Evolutionary conservation across 2,888 invertebrate genomes (phyloP).

Genomic region (Caenorhabditis sp.): DNA sequence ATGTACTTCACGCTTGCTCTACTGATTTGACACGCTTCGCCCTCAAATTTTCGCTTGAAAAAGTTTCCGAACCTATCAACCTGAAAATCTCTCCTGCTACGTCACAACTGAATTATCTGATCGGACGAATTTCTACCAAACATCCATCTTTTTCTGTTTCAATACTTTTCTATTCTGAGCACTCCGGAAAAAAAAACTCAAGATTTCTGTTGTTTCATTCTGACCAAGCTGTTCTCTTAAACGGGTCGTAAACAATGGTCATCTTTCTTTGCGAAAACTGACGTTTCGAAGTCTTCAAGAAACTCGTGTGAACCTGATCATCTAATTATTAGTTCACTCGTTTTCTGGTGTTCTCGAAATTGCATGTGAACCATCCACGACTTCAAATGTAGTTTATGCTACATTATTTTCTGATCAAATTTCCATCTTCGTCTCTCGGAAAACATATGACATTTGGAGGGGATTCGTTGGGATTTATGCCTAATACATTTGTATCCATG

Average conservation of each 20-base stretch:
- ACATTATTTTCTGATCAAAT: neutral
- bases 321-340: constrained; percentile 5
- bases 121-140: neutral
- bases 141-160: neutral
- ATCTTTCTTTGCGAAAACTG: neutral
- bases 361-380: neutral
- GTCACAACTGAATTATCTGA: neutral
- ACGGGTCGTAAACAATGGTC: constrained; percentile 6
- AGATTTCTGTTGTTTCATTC: constrained; percentile 1
- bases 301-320: constrained; percentile 12
- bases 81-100: too few relatives aligned
- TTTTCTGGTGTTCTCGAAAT: constrained; percentile 14
- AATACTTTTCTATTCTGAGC: neutral
- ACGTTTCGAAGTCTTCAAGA: constrained; percentile 1
- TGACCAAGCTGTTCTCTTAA: constrained; percentile 3
- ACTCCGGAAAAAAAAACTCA: constrained; percentile 8
- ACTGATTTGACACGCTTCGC: too few relatives aligned
- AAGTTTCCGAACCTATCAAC: too few relatives aligned
- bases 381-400: neutral
- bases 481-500: neutral
- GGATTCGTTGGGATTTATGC: neutral
- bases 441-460: neutral
- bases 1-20: too few relatives aligned
- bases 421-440: neutral
- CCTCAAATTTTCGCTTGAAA: too few relatives aligned